A percentile compares a stretch with the other conserved stretches of the same genome.
phyloP scores from a whole-genome alignment of 2,797 vertebrate genomes.

The Pagetopsis macropterus region DNA sequence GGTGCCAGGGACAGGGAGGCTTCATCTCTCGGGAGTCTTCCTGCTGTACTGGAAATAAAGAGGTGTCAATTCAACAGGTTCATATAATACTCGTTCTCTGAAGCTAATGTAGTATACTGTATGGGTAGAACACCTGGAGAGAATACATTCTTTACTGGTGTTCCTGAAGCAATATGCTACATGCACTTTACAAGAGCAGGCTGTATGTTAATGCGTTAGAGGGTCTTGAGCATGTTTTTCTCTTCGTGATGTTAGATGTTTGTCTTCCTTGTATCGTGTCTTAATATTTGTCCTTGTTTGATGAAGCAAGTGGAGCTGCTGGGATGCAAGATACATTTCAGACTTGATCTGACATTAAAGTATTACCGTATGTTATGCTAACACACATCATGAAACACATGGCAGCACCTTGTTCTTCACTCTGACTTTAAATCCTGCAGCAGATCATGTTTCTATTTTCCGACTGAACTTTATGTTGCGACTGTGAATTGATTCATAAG shows the following conservation, averaged over 20 bases:
- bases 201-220: conserved; percentile 2
- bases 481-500: conserved; percentile 71
- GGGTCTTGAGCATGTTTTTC: too few species aligned
- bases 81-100: conserved; percentile 29
- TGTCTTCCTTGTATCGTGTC: too few species aligned
- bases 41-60: background rate
- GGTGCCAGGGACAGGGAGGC: conserved; percentile 30
- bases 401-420: conserved; percentile 30
- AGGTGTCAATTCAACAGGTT: conserved; percentile 30
- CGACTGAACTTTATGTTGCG: conserved; percentile 59
- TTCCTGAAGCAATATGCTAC: conserved; percentile 9
- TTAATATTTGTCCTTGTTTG: too few species aligned
- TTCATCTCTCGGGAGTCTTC: conserved; percentile 30
- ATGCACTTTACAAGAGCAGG: conserved; percentile 46
- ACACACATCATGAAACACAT: conserved; percentile 52
- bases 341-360: too few species aligned
- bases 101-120: conserved; percentile 22
- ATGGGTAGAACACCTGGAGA: background rate
- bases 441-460: conserved; percentile 44
- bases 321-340: too few species aligned
- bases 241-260: too few species aligned
- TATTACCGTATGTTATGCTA: conserved; percentile 26
- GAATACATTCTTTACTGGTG: conserved; percentile 15
- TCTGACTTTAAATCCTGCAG: conserved; percentile 63
- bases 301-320: too few species aligned